A percentile compares a stretch with the other conserved stretches of the same genome.
These are phyloP conservation scores for Cervus canadensis DNA, from an alignment of 2,113 vertebrate genomes.

Conservation along the genomic window DNA sequence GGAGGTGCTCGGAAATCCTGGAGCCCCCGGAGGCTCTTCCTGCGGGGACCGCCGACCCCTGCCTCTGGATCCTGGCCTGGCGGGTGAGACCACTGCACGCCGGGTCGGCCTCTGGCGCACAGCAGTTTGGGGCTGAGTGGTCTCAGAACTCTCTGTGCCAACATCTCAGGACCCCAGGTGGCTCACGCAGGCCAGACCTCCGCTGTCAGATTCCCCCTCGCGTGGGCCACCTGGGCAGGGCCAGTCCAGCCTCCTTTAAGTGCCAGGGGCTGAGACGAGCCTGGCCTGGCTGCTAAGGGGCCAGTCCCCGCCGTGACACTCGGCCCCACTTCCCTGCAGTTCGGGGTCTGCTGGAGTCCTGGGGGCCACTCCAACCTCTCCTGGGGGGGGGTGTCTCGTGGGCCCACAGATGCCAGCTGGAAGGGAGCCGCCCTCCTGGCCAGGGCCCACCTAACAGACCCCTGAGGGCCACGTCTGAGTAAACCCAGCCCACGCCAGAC, in stretches of 20 bases:
- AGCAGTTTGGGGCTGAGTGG: fast-evolving
- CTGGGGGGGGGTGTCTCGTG: fast-evolving
- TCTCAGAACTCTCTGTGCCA: neutral
- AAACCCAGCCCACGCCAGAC: fast-evolving
- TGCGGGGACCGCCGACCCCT: fast-evolving
- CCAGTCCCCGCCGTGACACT: fast-evolving
- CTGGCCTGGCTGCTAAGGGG: neutral
- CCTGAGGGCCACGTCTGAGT: fast-evolving
- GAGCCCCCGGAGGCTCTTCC: neutral
- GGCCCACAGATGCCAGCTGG: fast-evolving
- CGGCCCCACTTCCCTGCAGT: too few relatives aligned
- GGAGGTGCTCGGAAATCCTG: fast-evolving
- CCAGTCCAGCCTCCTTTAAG: neutral
- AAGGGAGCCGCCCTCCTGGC: too few relatives aligned
- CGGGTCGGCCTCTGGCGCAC: fast-evolving
- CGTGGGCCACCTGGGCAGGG: neutral
- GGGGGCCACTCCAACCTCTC: fast-evolving
- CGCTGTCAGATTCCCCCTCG: fast-evolving
- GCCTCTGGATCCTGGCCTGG: neutral
- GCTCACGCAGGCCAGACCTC: fast-evolving
- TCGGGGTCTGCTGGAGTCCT: fast-evolving
- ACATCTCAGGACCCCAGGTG: neutral
- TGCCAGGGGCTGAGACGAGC: neutral
- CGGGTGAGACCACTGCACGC: fast-evolving
- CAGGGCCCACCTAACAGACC: fast-evolving